phyloP scores from a whole-genome alignment of 2,888 invertebrate species.

The Hypercompe scribonia region DNA sequence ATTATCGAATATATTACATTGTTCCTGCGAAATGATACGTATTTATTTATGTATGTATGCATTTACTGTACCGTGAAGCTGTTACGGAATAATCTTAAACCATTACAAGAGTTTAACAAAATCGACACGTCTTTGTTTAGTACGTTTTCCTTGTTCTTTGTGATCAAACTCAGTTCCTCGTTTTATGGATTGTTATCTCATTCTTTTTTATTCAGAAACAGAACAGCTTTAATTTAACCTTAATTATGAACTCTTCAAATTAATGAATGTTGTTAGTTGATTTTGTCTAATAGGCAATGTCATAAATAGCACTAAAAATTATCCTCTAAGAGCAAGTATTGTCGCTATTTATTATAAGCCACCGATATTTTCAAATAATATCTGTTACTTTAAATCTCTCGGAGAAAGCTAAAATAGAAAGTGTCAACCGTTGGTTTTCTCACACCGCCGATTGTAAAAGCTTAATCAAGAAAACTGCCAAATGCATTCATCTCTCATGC shows the following conservation, averaged over 20 bases:
- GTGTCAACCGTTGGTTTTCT: constrained; percentile 29
- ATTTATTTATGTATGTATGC: not conserved
- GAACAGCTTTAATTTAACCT: not conserved
- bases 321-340: not conserved
- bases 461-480: not conserved
- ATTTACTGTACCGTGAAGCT: not conserved
- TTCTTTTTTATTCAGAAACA: not conserved
- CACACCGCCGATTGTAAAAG: constrained; percentile 6
- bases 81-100: not conserved
- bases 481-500: not conserved
- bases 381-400: constrained; percentile 31
- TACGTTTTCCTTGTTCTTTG: constrained; percentile 19
- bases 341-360: not conserved
- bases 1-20: not conserved
- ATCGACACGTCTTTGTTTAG: constrained; percentile 4
- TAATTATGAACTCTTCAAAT: not conserved
- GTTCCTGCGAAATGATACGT: not conserved
- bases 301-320: not conserved
- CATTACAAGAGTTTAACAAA: not conserved
- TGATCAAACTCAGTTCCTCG: constrained; percentile 8
- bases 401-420: constrained; percentile 17
- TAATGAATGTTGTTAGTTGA: too few relatives aligned
- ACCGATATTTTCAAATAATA: not conserved
- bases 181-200: constrained; percentile 8
- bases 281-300: too few relatives aligned